Base-by-base conservation (phyloP, 2,888 invertebrate species). In the Mesorhabditis spiculigera region DNA sequence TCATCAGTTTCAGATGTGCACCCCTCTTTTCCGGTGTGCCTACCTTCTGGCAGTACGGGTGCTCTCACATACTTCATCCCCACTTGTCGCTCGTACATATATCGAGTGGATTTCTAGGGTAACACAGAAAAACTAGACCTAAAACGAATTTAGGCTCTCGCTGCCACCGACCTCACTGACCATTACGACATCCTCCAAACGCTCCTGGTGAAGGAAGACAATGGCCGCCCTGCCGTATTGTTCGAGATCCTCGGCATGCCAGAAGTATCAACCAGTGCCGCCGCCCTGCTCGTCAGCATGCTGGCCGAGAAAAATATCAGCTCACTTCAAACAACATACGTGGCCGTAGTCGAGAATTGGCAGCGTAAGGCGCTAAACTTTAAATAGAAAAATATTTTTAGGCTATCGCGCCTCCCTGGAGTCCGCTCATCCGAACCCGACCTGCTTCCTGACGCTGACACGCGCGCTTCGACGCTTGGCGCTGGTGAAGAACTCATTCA, bases 261-360 rank as follows among this genome's bases (percentile, higher is more conserved):
- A 50, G n/a, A 50, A 50, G 58, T n/a, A 13, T 50, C n/a, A 50
- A 50, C 8, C 58, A 10, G 8, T 50, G n/a, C 8, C 58, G n/a
- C 58, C n/a, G 58, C 58, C 58, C 28, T 28, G 28, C 28, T 28
- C 28, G 28, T 28, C 3, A 28, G 28, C 28, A 28, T 50, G 8
- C n/a, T 50, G 58, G 8, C 58, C 10, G 58, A 50, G 58, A 50
- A 50, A n/a, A 50, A 50, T n/a, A 50, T 50, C 58, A 50, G n/a
- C 8, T 13, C 58, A 13, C 8, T 50, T 50, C 58, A 50, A 50
- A n/a, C 58, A n/a, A 50, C 58, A n/a, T 50, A 50, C 58, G n/a
- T n/a, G n/a, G n/a, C n/a, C 10, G 58, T 50, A n/a, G n/a, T 50
- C 58, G 28, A 28, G 1, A 50, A 50, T 13, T 50, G 58, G 58